Base-by-base conservation (phyloP, 1,140 invertebrate genomes). In the Zeugodacus cucurbitae region DNA sequence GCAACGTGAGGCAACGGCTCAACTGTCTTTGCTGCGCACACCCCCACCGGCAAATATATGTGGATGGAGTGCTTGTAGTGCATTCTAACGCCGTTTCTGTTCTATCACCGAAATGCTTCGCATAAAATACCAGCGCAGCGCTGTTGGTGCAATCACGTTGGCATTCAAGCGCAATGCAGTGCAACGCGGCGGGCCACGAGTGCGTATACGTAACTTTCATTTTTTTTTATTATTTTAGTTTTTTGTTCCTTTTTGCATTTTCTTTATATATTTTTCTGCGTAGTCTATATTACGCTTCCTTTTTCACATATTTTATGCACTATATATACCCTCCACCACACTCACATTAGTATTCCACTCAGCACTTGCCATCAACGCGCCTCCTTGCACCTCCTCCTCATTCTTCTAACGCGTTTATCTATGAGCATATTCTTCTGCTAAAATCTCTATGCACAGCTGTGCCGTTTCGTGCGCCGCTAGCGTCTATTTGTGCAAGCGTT, bases 141-240 rank as follows among this genome's bases (percentile, higher is more conserved):
- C 29, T 54, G 48, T 4, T 54, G 14, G 34, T 17, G 22, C 7
- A 74, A 6, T 74, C 70, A 44, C 7, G 70, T 37, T 17, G 32
- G 70, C 70, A 74, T 34, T 44, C 14, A 44, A 74, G 37, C 37
- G 14, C 11, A 37, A 20, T 0, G 11, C 34, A 34, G 32, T 74
- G 70, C 70, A 74, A 32, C 20, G 70, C 32, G 10, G 34, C 34
- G 37, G 37, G 6, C 34, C 34, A 41, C 3, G 20, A 41, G 2
- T 74, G 70, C 70, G 70, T 74, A 74, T 74, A 41, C 70, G 70
- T n/a, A 37, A 37, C 70, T 7, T 32, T 67, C n/a, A n/a, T n/a
- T n/a, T n/a, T n/a, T n/a, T n/a, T n/a, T n/a, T n/a, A n/a, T 74
- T 20, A 3, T 74, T 70, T 37, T 44, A 37, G 1, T 74, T 29